These are phyloP conservation scores for Anabas testudineus DNA, from an alignment of 2,797 vertebrate species.

Conservation along the genomic window DNA sequence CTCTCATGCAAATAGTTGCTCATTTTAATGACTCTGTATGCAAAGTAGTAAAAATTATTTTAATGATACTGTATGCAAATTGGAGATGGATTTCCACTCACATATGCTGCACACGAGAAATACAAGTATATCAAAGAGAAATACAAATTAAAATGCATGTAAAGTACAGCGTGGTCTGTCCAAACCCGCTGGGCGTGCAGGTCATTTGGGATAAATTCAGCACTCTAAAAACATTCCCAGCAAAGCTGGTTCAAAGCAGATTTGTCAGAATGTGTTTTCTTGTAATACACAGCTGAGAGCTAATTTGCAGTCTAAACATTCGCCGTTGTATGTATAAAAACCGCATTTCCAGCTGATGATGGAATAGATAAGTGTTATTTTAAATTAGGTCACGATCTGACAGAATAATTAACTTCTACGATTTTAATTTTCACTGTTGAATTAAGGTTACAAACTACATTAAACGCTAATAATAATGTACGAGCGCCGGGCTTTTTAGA, in stretches of 20 bases:
- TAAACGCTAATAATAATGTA: not conserved
- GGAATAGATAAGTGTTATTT: slow-evolving; percentile 3
- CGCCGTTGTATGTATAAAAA: slow-evolving; percentile 5
- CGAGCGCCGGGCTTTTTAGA: too few relatives aligned
- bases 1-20: slow-evolving; percentile 55
- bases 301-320: slow-evolving; percentile 13
- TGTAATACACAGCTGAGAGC: not conserved
- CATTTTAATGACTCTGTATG: slow-evolving; percentile 54
- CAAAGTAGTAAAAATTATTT: slow-evolving; percentile 40
- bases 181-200: slow-evolving; percentile 23
- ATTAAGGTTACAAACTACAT: slow-evolving; percentile 16
- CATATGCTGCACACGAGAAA: slow-evolving; percentile 45
- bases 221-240: not conserved
- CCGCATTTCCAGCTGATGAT: not conserved
- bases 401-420: not conserved
- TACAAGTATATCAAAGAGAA: slow-evolving; percentile 50
- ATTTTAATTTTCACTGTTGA: not conserved
- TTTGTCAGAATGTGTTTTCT: slow-evolving; percentile 15
- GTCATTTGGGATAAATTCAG: slow-evolving; percentile 20
- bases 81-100: slow-evolving; percentile 27
- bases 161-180: slow-evolving; percentile 7
- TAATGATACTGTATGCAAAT: slow-evolving; percentile 63
- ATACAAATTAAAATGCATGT: slow-evolving; percentile 57
- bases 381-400: not conserved
- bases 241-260: slow-evolving; percentile 22